Conservation (phyloP, 92 coral and sea anemone species). For the Bergia sp. region DNA sequence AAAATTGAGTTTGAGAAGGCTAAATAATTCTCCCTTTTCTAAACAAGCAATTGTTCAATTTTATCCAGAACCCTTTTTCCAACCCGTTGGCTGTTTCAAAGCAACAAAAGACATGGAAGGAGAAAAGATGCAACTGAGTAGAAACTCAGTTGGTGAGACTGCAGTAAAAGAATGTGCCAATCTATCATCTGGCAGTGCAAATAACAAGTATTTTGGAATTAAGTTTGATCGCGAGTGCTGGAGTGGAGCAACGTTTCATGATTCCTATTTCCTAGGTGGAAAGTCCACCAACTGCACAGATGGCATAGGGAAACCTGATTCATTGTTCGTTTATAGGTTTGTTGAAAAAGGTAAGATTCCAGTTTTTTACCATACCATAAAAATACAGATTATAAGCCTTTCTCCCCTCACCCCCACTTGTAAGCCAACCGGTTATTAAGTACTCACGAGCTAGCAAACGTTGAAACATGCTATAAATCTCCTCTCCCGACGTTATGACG, state of each 20-base stretch:
- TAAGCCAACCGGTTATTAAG: no score
- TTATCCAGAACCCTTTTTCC: neutral
- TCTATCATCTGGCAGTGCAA: neutral
- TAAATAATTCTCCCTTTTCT: neutral
- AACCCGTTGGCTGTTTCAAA: slow-evolving; percentile 23
- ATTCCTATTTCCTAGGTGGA: neutral
- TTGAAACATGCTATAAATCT: no score
- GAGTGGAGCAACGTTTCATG: slow-evolving; percentile 1
- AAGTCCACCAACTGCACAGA: neutral
- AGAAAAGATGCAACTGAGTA: neutral
- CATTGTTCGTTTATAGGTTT: slow-evolving; percentile 23
- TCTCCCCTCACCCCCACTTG: no score
- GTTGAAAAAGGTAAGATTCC: slow-evolving; percentile 1
- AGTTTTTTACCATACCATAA: neutral
- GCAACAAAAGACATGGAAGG: neutral
- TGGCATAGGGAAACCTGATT: neutral
- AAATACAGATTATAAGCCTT: no score
- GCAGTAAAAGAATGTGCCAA: neutral
- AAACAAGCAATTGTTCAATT: neutral
- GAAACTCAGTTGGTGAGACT: neutral
- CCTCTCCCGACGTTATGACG: no score
- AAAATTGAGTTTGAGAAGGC: neutral
- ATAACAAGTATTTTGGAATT: slow-evolving; percentile 9
- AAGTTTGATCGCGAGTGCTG: slow-evolving; percentile 20
- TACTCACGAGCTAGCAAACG: no score